Conservation (phyloP, 2,888 invertebrate genomes). For the Phaonia tiefii region DNA sequence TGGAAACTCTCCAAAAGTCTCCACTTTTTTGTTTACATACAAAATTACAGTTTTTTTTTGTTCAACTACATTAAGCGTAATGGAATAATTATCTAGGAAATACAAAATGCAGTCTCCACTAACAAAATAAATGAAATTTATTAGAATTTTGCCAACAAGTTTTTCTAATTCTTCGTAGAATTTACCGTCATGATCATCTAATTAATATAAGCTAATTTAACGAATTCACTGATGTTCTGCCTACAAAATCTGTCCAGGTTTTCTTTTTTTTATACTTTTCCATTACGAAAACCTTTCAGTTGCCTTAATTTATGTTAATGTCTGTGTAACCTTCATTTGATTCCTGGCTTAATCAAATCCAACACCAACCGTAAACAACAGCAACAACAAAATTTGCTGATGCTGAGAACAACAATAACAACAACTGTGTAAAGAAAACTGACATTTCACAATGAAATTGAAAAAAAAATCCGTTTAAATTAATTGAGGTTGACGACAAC, state of each 20-base stretch:
- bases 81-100: neutral
- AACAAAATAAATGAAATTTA: slow-evolving; percentile 15
- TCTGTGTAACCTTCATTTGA: slow-evolving; percentile 13
- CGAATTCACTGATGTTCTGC: too few species aligned
- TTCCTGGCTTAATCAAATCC: slow-evolving; percentile 64
- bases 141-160: too few species aligned
- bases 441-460: slow-evolving; percentile 33
- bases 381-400: slow-evolving; percentile 21
- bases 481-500: slow-evolving; percentile 67
- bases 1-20: neutral
- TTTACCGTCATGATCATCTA: too few species aligned
- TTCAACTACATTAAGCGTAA: neutral
- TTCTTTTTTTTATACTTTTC: too few species aligned
- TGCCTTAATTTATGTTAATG: neutral
- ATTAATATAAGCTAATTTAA: too few species aligned
- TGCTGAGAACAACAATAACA: slow-evolving; percentile 7
- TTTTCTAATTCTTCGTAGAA: too few species aligned
- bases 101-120: slow-evolving; percentile 4
- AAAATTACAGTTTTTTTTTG: neutral
- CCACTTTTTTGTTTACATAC: neutral
- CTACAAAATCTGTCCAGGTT: too few species aligned
- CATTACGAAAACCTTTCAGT: neutral
- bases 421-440: slow-evolving; percentile 29
- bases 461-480: slow-evolving; percentile 64
- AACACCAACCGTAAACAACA: slow-evolving; percentile 42